These are phyloP conservation scores for Lanius collurio DNA, from an alignment of 2,113 vertebrate genomes.

Conservation along the genomic window DNA sequence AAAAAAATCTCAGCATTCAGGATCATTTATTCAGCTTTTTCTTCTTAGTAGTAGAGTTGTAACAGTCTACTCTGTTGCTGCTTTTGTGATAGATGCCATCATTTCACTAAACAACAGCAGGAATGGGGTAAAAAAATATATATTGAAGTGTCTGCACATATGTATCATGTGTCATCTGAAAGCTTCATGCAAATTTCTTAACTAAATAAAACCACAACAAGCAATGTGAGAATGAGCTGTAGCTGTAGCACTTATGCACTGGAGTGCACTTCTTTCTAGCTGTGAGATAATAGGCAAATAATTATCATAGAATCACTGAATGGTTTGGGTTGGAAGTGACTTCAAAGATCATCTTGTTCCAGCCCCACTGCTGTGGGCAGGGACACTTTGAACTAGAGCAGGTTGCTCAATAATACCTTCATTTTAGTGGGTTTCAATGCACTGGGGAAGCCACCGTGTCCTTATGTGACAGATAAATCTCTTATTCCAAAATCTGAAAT, in stretches of 20 bases:
- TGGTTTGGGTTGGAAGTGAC: not conserved
- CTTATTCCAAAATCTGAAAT: not conserved
- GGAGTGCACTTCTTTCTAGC: not conserved
- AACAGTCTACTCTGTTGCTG: not conserved
- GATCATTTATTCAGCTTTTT: not conserved
- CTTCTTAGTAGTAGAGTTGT: not conserved
- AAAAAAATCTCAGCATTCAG: not conserved
- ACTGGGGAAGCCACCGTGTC: not conserved
- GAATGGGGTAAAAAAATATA: not conserved
- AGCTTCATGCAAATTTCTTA: not conserved
- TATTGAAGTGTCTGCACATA: not conserved
- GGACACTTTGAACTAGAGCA: not conserved
- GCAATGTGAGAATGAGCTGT: not conserved
- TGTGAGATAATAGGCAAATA: not conserved
- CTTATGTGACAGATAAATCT: no score
- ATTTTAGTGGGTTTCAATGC: not conserved
- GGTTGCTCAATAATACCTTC: not conserved
- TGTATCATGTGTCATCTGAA: not conserved
- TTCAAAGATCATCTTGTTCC: not conserved
- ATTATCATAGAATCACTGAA: not conserved
- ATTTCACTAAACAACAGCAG: not conserved
- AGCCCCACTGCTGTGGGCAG: not conserved
- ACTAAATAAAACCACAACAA: not conserved
- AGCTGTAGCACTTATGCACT: not conserved
- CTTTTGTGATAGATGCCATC: not conserved